phyloP scores from a whole-genome alignment of 2,113 vertebrate genomes.

The Morone saxatilis region DNA sequence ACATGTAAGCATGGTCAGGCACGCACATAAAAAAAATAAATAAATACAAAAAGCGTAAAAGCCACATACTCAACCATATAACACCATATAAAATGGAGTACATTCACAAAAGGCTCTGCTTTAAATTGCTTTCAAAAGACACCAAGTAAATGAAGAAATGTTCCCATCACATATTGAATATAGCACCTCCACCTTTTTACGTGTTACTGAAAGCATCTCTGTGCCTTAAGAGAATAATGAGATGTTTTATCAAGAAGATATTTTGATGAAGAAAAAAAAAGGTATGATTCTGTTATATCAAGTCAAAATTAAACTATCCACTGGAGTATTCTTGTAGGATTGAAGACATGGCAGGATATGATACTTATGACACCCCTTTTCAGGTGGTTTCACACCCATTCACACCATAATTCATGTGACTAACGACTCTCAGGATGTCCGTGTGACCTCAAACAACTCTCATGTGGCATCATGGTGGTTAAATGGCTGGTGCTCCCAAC shows the following conservation, averaged over 20 bases:
- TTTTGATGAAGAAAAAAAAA: slow-evolving; percentile 1
- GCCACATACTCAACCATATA: not conserved
- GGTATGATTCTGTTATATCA: not conserved
- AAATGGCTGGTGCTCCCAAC: not conserved
- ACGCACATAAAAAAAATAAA: not conserved
- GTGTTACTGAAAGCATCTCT: not conserved
- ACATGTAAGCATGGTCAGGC: slow-evolving; percentile 14
- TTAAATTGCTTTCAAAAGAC: slow-evolving; percentile 32
- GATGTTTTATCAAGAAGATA: not conserved
- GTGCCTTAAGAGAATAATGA: slow-evolving; percentile 1
- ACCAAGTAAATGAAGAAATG: slow-evolving; percentile 13
- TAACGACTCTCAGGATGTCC: not conserved
- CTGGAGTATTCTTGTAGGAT: not conserved
- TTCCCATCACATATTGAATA: slow-evolving; percentile 15
- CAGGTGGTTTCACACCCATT: slow-evolving; percentile 33
- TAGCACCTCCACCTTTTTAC: not conserved
- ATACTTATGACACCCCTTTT: not conserved
- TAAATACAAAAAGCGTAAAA: not conserved
- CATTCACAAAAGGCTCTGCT: slow-evolving; percentile 3
- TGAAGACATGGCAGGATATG: not conserved
- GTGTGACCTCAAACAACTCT: not conserved
- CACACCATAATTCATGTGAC: slow-evolving; percentile 24
- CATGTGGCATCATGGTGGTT: not conserved
- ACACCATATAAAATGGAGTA: not conserved
- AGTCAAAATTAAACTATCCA: slow-evolving; percentile 17